A percentile compares a stretch with the other conserved stretches of the same genome.
Evolutionary conservation across 2,113 vertebrate genomes (phyloP).

Genomic region (Anhinga rufa): DNA sequence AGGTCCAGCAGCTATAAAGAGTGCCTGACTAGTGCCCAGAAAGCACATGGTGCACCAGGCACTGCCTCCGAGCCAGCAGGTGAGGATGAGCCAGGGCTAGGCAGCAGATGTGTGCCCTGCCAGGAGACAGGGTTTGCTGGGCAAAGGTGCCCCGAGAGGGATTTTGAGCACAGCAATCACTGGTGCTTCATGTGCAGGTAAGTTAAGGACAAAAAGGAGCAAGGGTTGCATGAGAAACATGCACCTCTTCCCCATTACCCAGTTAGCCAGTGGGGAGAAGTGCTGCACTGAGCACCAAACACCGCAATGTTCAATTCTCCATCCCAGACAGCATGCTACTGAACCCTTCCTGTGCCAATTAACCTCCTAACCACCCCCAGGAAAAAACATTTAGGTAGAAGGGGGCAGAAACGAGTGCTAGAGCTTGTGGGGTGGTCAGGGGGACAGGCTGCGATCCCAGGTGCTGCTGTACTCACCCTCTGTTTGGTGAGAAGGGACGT

Average conservation of each 20-base stretch:
- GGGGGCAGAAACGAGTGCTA: background rate
- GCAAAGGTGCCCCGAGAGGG: background rate
- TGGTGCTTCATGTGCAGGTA: background rate
- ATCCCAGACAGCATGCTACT: background rate
- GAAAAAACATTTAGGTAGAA: accelerated
- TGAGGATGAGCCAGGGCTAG: background rate
- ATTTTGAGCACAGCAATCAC: background rate
- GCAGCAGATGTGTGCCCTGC: background rate
- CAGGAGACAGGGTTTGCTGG: background rate
- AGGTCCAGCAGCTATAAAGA: background rate
- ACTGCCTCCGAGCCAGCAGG: background rate
- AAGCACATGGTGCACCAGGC: background rate
- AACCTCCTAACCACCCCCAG: background rate
- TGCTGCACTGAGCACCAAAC: background rate
- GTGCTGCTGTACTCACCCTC: slow-evolving; percentile 33
- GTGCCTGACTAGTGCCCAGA: background rate
- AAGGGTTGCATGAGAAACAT: background rate
- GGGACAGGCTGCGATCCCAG: background rate
- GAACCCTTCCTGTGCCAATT: background rate
- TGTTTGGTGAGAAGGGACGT: background rate
- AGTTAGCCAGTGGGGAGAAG: background rate
- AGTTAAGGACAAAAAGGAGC: background rate
- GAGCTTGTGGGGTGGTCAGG: background rate
- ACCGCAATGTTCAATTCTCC: background rate
- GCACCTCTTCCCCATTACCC: background rate